phyloP scores from a whole-genome alignment of 2,113 vertebrate species.

The Fregetta grallaria region DNA sequence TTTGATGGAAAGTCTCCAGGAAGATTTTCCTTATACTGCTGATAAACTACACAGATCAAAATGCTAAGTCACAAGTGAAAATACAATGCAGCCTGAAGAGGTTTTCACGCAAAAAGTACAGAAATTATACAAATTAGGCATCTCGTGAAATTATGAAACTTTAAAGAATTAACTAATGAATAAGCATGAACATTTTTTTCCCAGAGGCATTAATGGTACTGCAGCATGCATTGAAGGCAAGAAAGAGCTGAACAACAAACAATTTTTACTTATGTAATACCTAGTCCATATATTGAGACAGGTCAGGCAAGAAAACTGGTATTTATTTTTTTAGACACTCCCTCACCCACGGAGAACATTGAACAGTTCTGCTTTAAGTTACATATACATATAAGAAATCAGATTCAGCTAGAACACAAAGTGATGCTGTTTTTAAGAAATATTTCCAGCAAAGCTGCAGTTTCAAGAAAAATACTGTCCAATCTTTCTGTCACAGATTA shows the following conservation, averaged over 20 bases:
- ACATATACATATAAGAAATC: neutral
- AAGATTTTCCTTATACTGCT: neutral
- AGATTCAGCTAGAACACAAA: neutral
- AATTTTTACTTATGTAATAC: neutral
- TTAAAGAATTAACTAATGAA: neutral
- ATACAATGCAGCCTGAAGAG: neutral
- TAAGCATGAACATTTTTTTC: neutral
- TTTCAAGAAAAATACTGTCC: neutral
- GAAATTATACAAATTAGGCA: neutral
- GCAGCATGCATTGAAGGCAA: neutral
- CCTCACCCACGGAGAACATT: neutral
- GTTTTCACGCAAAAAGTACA: neutral
- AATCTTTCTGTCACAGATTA: neutral
- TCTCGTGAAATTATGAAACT: neutral
- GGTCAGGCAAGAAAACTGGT: neutral
- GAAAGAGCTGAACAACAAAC: neutral
- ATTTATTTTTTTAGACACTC: neutral
- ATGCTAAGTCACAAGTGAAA: neutral
- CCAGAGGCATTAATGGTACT: neutral
- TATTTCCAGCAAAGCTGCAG: neutral
- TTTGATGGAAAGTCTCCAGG: conserved; percentile 55
- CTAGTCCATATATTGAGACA: neutral
- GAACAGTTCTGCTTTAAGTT: neutral
- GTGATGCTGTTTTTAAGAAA: neutral
- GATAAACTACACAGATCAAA: neutral